Conservation (phyloP, 2,797 vertebrate genomes). For the Eutrigla gurnardus region DNA sequence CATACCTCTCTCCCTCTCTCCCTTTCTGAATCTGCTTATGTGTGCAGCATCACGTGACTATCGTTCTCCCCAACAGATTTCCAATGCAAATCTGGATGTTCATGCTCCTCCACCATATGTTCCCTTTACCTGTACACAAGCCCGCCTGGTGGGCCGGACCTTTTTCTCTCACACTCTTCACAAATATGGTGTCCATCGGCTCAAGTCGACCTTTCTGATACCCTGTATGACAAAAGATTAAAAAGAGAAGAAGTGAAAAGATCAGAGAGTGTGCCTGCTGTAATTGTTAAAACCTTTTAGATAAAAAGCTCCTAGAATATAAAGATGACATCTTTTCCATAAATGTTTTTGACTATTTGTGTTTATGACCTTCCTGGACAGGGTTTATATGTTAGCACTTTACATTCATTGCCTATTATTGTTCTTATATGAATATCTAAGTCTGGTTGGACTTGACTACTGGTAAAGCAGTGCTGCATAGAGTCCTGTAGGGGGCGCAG, state of each 20-base stretch:
- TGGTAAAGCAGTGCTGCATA: conserved; percentile 43
- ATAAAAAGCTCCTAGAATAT: not conserved
- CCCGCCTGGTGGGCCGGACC: conserved; percentile 94
- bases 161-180: conserved; percentile 94
- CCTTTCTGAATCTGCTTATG: not conserved
- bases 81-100: conserved; percentile 63
- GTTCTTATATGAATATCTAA: not conserved
- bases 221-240: conserved; percentile 59
- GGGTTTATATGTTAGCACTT: not conserved
- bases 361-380: not conserved
- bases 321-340: fast-evolving
- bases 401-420: not conserved
- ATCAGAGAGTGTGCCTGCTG: not conserved
- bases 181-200: conserved; percentile 99
- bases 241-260: not conserved
- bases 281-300: not conserved
- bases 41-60: conserved; percentile 31
- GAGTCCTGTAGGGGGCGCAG: conserved; percentile 72
- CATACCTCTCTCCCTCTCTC: not conserved
- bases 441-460: not conserved
- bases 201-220: conserved; percentile 89
- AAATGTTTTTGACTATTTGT: not conserved
- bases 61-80: conserved; percentile 49
- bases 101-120: not conserved
- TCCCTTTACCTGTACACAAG: conserved; percentile 89